Base-by-base conservation (phyloP, 2,888 invertebrate genomes). In the Nomada fucata region DNA sequence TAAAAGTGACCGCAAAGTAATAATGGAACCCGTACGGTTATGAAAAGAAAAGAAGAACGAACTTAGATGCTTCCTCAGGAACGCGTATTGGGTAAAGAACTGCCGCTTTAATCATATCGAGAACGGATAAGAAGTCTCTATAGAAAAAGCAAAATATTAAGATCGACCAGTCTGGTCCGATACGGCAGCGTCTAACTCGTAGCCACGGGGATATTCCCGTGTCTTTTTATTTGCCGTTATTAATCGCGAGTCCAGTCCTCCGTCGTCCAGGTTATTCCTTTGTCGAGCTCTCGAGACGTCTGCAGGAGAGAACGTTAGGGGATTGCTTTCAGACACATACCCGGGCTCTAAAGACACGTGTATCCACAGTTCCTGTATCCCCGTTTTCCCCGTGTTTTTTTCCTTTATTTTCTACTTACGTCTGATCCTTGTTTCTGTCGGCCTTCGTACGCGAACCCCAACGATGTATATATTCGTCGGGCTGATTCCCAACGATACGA, bases 371-470 rank as follows among this genome's bases (percentile, higher is more conserved):
- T 69, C 11, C 10, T 52, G 18, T 13, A 11, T 13, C 18, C 23
- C 26, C 52, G 18, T 13, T 11, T 26, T 42, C 10, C 23, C 57
- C 57, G 13, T 23, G 3, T 20, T 20, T 18, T 64, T 53, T 76
- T 65, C 70, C 65, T 86, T 82, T 84, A 80, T 82, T 82, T 76
- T 57, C 74, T 76, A 70, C 86, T 83, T 80, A 78, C 83, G 79
- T 83, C 85, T 79, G 84, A 84, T 84, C 76, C 82, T 84, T 80
- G 86, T 86, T 79, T 79, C 81, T 76, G 73, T 75, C 82, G 73
- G 76, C 86, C 71, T 84, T 75, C 86, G 42, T 55, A 47, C 53
- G 44, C 65, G 73, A 52, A 36, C 50, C 52, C 63, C 29, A 50
- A 44, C 67, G 55, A 59, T 61, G 29, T 26, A 53, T 61, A 57